Percentiles rank a stretch among this genome's conserved stretches.
phyloP scores from a whole-genome alignment of 1,140 invertebrate genomes.

The Drosophila santomea region DNA sequence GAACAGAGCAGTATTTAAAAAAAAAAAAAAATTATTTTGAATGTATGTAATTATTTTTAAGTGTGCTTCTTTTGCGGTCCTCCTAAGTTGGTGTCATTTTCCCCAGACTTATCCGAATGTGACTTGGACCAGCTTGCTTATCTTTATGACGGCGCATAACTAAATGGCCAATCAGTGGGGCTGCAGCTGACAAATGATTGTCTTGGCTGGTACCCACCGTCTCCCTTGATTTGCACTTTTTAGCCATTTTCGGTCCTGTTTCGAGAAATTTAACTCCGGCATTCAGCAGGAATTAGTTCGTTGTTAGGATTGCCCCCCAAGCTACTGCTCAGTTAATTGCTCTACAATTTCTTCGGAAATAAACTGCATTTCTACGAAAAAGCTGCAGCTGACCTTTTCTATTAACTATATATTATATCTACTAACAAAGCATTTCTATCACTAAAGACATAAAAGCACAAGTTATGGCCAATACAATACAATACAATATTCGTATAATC shows the following conservation, averaged over 20 bases:
- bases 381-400: no score
- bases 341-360: conserved; percentile 3
- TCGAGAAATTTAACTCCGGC: conserved; percentile 25
- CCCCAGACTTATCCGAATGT: conserved; percentile 43
- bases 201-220: conserved; percentile 8
- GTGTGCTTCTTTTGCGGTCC: conserved; percentile 2
- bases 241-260: conserved; percentile 28
- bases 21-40: not conserved
- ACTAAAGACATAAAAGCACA: no score
- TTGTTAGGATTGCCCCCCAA: conserved; percentile 19
- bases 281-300: conserved; percentile 28
- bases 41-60: not conserved
- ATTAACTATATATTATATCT: not conserved
- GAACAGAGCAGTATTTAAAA: no score
- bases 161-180: conserved; percentile 71
- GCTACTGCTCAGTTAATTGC: conserved; percentile 23
- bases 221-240: conserved; percentile 20
- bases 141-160: conserved; percentile 78
- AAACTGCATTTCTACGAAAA: not conserved
- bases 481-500: no score
- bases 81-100: conserved; percentile 22
- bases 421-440: no score
- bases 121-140: conserved; percentile 56
- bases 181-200: conserved; percentile 68
- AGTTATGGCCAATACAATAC: no score